These are phyloP conservation scores for Parnassius glacialis DNA, from an alignment of 2,888 invertebrate genomes.

Conservation along the genomic window DNA sequence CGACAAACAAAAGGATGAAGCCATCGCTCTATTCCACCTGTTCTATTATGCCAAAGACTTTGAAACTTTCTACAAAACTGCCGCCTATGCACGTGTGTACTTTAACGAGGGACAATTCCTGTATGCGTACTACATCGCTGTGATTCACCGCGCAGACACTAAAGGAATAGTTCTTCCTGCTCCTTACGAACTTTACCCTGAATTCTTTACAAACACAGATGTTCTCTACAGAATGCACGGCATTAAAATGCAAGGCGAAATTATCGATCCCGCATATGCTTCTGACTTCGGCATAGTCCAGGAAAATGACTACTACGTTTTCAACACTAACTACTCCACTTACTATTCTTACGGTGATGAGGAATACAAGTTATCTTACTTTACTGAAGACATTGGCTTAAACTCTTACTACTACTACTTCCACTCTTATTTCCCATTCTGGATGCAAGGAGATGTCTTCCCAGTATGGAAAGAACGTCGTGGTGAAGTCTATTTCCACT, in stretches of 20 bases:
- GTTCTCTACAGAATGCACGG: constrained; percentile 69
- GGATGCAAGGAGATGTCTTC: constrained; percentile 79
- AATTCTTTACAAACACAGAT: constrained; percentile 82
- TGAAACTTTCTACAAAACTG: constrained; percentile 81
- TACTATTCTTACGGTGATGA: constrained; percentile 70
- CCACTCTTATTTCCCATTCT: constrained; percentile 83
- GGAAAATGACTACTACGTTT: constrained; percentile 65
- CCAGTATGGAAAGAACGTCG: constrained; percentile 77
- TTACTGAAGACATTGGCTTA: constrained; percentile 86
- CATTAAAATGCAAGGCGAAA: constrained; percentile 63
- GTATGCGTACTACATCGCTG: constrained; percentile 82
- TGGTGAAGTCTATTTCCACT: constrained; percentile 84
- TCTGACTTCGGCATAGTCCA: constrained; percentile 60
- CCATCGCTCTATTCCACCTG: constrained; percentile 76
- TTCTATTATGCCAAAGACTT: constrained; percentile 83
- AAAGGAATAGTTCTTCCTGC: constrained; percentile 82
- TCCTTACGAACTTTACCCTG: constrained; percentile 85
- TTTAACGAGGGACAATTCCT: constrained; percentile 83
- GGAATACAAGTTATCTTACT: constrained; percentile 83
- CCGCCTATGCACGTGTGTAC: constrained; percentile 78
- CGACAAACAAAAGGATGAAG: constrained; percentile 68
- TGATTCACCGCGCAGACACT: constrained; percentile 81
- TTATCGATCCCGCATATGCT: constrained; percentile 49
- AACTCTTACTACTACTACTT: constrained; percentile 85
- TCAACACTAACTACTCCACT: constrained; percentile 82